Conservation (phyloP, 1,140 invertebrate genomes). For the Helicoverpa armigera region DNA sequence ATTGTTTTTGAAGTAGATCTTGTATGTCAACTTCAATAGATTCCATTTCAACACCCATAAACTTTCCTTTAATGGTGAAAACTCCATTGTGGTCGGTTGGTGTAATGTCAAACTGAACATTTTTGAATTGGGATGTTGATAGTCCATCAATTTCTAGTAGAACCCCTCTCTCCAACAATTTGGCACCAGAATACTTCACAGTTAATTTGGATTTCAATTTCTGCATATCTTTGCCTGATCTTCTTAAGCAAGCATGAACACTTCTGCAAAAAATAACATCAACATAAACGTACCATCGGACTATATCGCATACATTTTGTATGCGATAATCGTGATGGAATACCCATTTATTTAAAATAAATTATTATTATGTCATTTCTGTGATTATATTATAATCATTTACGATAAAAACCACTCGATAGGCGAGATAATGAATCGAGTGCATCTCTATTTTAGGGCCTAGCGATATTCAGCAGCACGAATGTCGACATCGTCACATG, state of each 20-base stretch:
- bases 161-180: slow-evolving; percentile 92
- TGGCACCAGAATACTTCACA: slow-evolving; percentile 91
- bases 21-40: slow-evolving; percentile 92
- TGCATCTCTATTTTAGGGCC: too few species aligned
- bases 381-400: too few species aligned
- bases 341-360: too few species aligned
- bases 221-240: slow-evolving; percentile 85
- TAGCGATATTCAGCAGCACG: too few species aligned
- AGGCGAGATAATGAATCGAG: too few species aligned
- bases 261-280: slow-evolving; percentile 80
- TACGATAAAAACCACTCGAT: too few species aligned
- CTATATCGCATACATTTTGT: too few species aligned
- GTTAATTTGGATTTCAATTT: slow-evolving; percentile 89
- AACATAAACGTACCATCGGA: not conserved
- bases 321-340: too few species aligned
- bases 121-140: slow-evolving; percentile 90
- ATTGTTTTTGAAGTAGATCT: slow-evolving; percentile 92
- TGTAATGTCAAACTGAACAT: slow-evolving; percentile 92
- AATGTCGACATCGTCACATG: too few species aligned
- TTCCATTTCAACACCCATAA: slow-evolving; percentile 93
- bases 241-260: slow-evolving; percentile 85
- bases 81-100: slow-evolving; percentile 90
- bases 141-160: slow-evolving; percentile 92
- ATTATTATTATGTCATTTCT: too few species aligned
- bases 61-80: slow-evolving; percentile 92